Conservation (phyloP, 1,140 invertebrate genomes). For the Micrasema minimum region DNA sequence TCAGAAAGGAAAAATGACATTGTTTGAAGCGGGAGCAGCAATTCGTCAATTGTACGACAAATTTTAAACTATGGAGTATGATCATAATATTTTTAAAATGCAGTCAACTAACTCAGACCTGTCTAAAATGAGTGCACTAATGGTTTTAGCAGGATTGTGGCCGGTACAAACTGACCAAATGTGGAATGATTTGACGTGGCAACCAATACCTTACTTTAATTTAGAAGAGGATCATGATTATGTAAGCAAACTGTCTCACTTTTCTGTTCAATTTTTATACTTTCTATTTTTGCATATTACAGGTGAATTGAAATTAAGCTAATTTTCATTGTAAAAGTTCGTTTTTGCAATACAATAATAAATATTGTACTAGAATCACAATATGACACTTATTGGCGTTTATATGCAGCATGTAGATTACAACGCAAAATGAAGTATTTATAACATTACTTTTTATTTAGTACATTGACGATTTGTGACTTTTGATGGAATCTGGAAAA, state of each 20-base stretch:
- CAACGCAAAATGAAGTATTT: no score
- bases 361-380: no score
- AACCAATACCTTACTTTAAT: constrained; percentile 71
- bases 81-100: constrained; percentile 59
- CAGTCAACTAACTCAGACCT: constrained; percentile 80
- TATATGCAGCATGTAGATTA: no score
- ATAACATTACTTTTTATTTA: no score
- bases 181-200: constrained; percentile 75
- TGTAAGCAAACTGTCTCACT: constrained; percentile 55
- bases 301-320: no score
- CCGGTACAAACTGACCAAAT: constrained; percentile 68
- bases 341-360: no score
- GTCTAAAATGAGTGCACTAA: constrained; percentile 78
- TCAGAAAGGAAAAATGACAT: constrained; percentile 49
- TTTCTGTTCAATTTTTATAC: constrained; percentile 2
- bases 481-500: no score
- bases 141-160: constrained; percentile 76
- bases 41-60: constrained; percentile 45
- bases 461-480: no score
- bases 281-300: neutral
- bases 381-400: no score
- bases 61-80: constrained; percentile 43
- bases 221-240: constrained; percentile 58
- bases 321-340: no score
- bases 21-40: constrained; percentile 45